Percentiles rank a stretch among this genome's conserved stretches.
phyloP scores from a whole-genome alignment of 1,140 invertebrate species.

The Pseudobourletiella spinata region DNA sequence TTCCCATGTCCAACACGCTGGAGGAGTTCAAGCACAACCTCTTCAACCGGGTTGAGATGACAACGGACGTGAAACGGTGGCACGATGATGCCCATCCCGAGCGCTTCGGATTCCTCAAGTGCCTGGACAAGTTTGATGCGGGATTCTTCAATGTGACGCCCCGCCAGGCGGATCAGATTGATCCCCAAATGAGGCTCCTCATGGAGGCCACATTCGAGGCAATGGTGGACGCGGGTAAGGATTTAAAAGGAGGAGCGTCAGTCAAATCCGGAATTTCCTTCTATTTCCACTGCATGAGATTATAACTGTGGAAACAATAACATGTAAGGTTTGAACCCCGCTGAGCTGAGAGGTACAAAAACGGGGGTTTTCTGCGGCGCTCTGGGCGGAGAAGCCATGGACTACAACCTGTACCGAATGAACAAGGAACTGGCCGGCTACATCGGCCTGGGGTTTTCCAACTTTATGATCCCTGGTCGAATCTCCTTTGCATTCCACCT shows the following conservation, averaged over 20 bases:
- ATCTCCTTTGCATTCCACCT: constrained; percentile 56
- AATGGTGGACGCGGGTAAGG: constrained; percentile 41
- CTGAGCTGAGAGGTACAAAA: neutral
- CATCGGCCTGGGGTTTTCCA: constrained; percentile 54
- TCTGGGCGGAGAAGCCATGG: constrained; percentile 34
- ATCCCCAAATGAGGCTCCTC: constrained; percentile 46
- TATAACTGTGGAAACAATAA: neutral
- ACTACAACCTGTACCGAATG: neutral
- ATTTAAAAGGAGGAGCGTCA: too few relatives aligned
- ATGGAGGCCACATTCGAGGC: constrained; percentile 44
- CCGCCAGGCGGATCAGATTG: constrained; percentile 47
- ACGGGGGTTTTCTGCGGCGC: constrained; percentile 54
- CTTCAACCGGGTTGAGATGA: constrained; percentile 54
- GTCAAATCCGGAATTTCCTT: too few relatives aligned
- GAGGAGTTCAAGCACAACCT: constrained; percentile 69
- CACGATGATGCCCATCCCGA: constrained; percentile 39
- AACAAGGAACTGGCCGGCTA: constrained; percentile 47
- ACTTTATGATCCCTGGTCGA: constrained; percentile 58
- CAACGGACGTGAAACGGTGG: constrained; percentile 49
- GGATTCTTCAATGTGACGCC: constrained; percentile 49
- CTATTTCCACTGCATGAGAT: too few relatives aligned
- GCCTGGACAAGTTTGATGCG: constrained; percentile 45
- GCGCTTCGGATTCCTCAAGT: constrained; percentile 20
- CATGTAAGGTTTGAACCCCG: neutral
- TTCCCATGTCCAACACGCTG: constrained; percentile 75